Conservation (phyloP, 2,113 vertebrate genomes). For the Elaphurus davidianus region DNA sequence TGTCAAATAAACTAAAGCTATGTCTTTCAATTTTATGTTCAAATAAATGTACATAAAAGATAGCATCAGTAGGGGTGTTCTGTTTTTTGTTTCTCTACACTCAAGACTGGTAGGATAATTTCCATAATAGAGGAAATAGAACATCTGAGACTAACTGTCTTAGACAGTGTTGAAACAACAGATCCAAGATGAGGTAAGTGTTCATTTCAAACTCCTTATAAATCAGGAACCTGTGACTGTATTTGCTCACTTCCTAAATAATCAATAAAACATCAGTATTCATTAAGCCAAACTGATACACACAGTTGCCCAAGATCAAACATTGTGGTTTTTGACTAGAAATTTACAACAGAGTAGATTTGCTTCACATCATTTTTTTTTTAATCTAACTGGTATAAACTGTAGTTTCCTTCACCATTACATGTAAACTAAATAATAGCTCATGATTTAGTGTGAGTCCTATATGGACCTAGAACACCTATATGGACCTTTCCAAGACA, state of each 20-base stretch:
- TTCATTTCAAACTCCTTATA: conserved; percentile 34
- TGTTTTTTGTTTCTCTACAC: neutral
- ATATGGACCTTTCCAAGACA: neutral
- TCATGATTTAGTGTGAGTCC: neutral
- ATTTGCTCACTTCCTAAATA: conserved; percentile 23
- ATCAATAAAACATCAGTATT: conserved; percentile 43
- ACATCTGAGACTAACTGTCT: neutral
- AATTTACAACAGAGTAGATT: neutral
- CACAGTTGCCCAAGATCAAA: neutral
- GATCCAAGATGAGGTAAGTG: neutral
- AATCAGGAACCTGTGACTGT: neutral
- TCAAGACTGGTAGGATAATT: neutral
- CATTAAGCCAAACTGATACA: conserved; percentile 5
- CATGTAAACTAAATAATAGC: neutral
- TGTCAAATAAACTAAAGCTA: conserved; percentile 16
- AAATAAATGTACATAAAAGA: conserved; percentile 8
- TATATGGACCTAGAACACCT: neutral
- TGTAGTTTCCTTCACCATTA: neutral
- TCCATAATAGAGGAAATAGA: neutral
- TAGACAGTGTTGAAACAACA: conserved; percentile 31
- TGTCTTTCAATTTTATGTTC: neutral
- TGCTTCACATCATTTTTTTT: neutral
- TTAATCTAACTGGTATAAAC: neutral
- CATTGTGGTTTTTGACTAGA: neutral
- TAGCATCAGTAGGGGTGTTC: neutral